Evolutionary conservation across 2,113 vertebrate genomes (phyloP).

Genomic region (Cariama cristata): DNA sequence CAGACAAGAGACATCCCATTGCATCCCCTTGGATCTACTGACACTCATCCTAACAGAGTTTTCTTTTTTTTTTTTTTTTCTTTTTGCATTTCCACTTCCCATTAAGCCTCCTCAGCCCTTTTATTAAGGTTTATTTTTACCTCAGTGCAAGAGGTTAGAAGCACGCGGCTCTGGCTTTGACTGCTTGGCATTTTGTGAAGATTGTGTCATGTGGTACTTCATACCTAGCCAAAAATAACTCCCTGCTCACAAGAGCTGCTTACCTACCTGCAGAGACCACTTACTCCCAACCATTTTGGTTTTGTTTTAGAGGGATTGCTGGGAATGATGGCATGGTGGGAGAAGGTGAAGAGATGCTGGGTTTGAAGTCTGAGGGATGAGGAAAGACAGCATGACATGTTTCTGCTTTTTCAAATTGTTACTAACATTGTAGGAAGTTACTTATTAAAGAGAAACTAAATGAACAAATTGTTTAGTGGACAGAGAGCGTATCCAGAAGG

Average conservation of each 20-base stretch:
- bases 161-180: background rate
- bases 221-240: conserved; percentile 38
- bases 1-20: background rate
- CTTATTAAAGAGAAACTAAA: too few relatives aligned
- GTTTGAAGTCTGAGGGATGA: background rate
- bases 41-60: background rate
- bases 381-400: background rate
- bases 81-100: conserved; percentile 37
- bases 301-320: background rate
- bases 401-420: background rate
- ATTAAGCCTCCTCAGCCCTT: conserved; percentile 30
- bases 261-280: background rate
- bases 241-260: background rate
- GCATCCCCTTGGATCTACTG: rapidly evolving
- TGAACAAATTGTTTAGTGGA: too few relatives aligned
- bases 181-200: conserved; percentile 57
- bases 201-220: background rate
- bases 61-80: too few relatives aligned
- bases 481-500: too few relatives aligned
- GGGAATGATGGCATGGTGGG: background rate
- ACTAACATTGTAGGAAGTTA: too few relatives aligned
- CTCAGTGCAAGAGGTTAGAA: conserved; percentile 37
- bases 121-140: conserved; percentile 64
- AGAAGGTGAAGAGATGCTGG: background rate
- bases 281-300: background rate